Evolutionary conservation across 2,888 invertebrate genomes (phyloP).

Genomic region (Mystacides longicornis): DNA sequence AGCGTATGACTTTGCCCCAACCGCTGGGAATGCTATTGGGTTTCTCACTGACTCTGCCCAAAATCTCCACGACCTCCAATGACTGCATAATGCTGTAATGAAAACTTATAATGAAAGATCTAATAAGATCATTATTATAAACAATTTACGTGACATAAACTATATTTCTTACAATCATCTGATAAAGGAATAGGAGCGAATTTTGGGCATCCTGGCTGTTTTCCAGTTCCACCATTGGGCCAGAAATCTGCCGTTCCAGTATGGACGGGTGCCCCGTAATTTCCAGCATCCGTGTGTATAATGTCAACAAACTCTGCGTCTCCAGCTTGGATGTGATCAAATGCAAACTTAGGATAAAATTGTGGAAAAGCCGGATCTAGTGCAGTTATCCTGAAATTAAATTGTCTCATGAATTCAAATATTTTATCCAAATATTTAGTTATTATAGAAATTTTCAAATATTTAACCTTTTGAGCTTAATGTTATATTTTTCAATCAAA

Average conservation of each 20-base stretch:
- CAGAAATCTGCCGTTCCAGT: slow-evolving; percentile 56
- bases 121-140: neutral
- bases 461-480: slow-evolving; percentile 16
- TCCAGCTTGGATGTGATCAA: slow-evolving; percentile 43
- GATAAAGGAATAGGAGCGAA: slow-evolving; percentile 46
- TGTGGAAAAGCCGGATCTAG: slow-evolving; percentile 57
- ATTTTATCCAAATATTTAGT: neutral
- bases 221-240: slow-evolving; percentile 53
- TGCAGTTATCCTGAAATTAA: slow-evolving; percentile 44
- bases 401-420: neutral
- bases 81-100: slow-evolving; percentile 51
- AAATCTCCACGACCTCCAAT: slow-evolving; percentile 55
- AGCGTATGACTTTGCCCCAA: slow-evolving; percentile 48
- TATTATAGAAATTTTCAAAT: neutral
- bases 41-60: slow-evolving; percentile 52
- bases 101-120: neutral
- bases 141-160: neutral
- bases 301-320: slow-evolving; percentile 59
- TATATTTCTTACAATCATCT: slow-evolving; percentile 38
- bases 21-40: slow-evolving; percentile 48
- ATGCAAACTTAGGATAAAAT: slow-evolving; percentile 47
- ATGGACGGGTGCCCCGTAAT: slow-evolving; percentile 50
- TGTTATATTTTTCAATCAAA: slow-evolving; percentile 14
- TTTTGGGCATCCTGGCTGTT: slow-evolving; percentile 54
- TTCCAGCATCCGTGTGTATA: slow-evolving; percentile 61